Evolutionary conservation across 2,113 vertebrate species (phyloP), one percentile per base, ranked within the genome.

Genomic region (Esox niger): DNA sequence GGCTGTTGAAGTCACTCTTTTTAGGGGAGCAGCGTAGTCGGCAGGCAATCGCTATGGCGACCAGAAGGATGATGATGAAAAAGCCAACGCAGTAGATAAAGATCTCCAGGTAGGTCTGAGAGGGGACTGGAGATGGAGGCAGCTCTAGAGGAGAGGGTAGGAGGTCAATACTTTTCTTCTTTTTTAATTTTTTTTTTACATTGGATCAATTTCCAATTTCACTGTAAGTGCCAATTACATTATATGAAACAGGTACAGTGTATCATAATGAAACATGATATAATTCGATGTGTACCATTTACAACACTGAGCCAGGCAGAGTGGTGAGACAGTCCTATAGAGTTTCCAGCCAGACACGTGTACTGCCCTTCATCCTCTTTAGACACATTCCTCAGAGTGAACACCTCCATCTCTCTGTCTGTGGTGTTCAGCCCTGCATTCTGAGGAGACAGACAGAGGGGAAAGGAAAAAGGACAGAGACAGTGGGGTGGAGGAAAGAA

Each of bases 271-370:
- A 15, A 15, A 31, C 35, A 2, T n/a, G n/a, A n/a, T 7, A 21
- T 10, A 32, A 31, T 61, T 49, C 75, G 0, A 26, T 35, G 49
- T 73, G 0, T 90, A 98, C 96, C 95, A 85, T 93, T 89, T 77
- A 96, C 86, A 64, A 98, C 94, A 59, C 88, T 93, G 88, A 98
- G 93, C 96, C 96, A 98, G 74, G 95, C 95, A 74, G 96, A 95
- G 72, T 96, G 95, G 86, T 97, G 90, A 23, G 95, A 94, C 77
- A 93, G 91, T 67, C 95, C 95, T 79, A 96, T 95, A 88, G 95
- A 95, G 93, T 96, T 98, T 79, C 89, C 94, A 30, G 95, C 96
- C 88, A 97, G 88, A 74, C 96, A 98, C 80, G 95, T 96, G 91
- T 98, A 98, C 76, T 95, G 91, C 78, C 95, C 96, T 49, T 95